Evolutionary conservation across 2,888 invertebrate genomes (phyloP), one percentile per base, ranked within the genome.

Genomic region (Geotrupes spiniger): DNA sequence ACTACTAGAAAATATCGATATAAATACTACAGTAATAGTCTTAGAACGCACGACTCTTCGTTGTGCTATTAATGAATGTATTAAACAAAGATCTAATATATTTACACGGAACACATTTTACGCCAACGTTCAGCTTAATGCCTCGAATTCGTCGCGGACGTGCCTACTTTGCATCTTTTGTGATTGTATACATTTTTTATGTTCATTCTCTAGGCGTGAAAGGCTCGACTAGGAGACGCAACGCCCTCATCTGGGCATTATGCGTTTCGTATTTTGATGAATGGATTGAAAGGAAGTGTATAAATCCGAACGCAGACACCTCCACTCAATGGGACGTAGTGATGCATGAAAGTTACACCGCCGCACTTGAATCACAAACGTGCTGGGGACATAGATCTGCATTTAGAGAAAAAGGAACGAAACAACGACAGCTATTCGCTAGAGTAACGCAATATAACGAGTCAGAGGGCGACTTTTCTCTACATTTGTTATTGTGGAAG

Each of bases 81-180:
- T 21, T 21, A 6, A 21, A 21, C 21, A 21, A 21, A 21, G 21
- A 21, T 21, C 21, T 21, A 21, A 21, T 21, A 21, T 21, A 21
- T 21, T 21, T 21, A 21, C 21, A 21, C 6, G 21, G 21, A 21
- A 21, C 21, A 21, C 21, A 21, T 21, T 21, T 21, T 21, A 21
- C 21, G 21, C 21, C 21, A 21, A 4, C 21, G 21, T 21, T 21
- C 21, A 21, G 6, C 21, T 3, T 21, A 21, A 21, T 21, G 21
- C 21, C 21, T 21, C 6, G 21, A 21, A 21, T 21, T 21, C 21
- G 43, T 40, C 38, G 42, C 28, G 51, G 38, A 59, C 56, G 57
- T 54, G 57, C 58, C 56, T 57, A 52, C 53, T 59, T 59, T 58
- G 53, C 56, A 58, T 59, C 59, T 53, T 58, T 57, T 58, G 59